Percentiles rank a stretch among this genome's conserved stretches.
These are phyloP conservation scores for Plectropomus leopardus DNA, from an alignment of 2,113 vertebrate genomes.

Conservation along the genomic window DNA sequence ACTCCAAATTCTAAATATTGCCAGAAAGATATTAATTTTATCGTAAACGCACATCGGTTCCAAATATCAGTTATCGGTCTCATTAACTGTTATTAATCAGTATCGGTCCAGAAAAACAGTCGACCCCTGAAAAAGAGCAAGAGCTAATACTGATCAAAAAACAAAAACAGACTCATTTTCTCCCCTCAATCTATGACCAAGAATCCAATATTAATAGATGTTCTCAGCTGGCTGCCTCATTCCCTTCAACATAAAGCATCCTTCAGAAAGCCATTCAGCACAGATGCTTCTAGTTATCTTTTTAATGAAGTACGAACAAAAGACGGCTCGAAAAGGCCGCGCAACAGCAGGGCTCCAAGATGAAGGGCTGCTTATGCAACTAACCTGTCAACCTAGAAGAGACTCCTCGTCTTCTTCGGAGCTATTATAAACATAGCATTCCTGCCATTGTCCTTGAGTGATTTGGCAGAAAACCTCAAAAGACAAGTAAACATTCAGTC, in stretches of 20 bases:
- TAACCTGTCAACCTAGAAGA: conserved; percentile 57
- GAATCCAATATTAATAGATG: neutral
- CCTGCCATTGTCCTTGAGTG: conserved; percentile 61
- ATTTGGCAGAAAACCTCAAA: conserved; percentile 56
- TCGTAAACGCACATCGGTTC: no score
- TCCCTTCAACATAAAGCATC: conserved; percentile 24
- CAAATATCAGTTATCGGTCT: no score
- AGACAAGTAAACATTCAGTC: conserved; percentile 62
- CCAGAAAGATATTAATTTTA: no score
- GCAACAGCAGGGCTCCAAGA: conserved; percentile 54
- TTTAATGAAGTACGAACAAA: conserved; percentile 69
- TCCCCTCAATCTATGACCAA: neutral
- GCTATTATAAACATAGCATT: conserved; percentile 62
- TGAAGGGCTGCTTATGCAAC: conserved; percentile 61
- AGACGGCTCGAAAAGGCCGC: conserved; percentile 11
- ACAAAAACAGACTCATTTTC: no score
- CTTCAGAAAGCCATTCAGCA: conserved; percentile 40
- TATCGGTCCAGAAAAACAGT: no score
- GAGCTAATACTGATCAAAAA: neutral
- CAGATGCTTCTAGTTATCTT: conserved; percentile 72
- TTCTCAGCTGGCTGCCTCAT: conserved; percentile 4
- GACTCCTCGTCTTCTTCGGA: conserved; percentile 48
- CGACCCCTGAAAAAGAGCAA: no score
- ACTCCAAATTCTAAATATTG: no score
- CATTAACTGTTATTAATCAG: no score